Evolutionary conservation across 2,888 invertebrate genomes (phyloP), one percentile per base, ranked within the genome.

Genomic region (Hoplodrina ambigua): DNA sequence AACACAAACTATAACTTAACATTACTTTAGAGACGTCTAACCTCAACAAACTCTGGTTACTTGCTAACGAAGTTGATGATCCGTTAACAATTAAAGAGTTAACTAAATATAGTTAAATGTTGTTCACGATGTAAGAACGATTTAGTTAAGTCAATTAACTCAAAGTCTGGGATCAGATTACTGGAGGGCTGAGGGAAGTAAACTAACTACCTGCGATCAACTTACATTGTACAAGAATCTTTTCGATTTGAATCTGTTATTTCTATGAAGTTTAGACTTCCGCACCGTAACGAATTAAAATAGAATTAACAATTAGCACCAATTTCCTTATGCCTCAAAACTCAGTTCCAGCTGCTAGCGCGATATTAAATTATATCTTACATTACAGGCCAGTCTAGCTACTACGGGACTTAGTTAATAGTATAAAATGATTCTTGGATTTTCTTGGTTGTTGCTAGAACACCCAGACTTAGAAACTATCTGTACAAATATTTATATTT

Each of bases 21-120:
- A 66, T 59, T 46, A 54, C 19, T 60, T 60, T n/a, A 41, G 19
- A 50, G 13, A 20, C 46, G 41, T n/a, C 19, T 15, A 17, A n/a
- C 44, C 59, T 44, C 11, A 65, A 65, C 25, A 49, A 74, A 52
- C 20, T 59, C n/a, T 57, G 46, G n/a, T 54, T 41, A 57, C 50
- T 62, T 4, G 58, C 46, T 59, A 62, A 66, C 50, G 30, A 60
- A 76, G 13, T 61, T 30, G 57, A 57, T 77, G 78, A 66, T 50
- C 65, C 65, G 59, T 60, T 59, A 81, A 56, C 65, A 78, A 81
- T 71, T 59, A 58, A 37, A 10, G 37, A 57, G 56, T 71, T 61
- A 57, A 68, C 53, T 44, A 13, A 63, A 60, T 70, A 60, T 46
- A 30, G 71, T 53, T 57, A 57, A 75, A 54, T 57, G 75, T 52